A percentile compares a stretch with the other conserved stretches of the same genome.
These are phyloP conservation scores for Lampropteryx suffumata DNA, from an alignment of 2,888 invertebrate genomes.

Conservation along the genomic window DNA sequence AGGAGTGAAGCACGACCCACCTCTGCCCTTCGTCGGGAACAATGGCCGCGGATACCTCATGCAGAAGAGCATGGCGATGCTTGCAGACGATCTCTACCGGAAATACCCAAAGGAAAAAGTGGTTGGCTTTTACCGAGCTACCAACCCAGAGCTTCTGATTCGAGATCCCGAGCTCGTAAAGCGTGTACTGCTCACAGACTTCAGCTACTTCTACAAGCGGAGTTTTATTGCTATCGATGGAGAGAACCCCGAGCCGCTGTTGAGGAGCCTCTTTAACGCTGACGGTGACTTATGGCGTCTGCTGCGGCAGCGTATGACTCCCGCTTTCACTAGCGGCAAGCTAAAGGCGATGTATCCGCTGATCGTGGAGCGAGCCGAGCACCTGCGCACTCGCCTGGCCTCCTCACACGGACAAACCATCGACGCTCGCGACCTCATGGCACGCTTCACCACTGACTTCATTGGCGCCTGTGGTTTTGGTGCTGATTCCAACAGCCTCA, in stretches of 20 bases:
- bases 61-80: conserved; percentile 43
- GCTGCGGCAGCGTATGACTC: conserved; percentile 14
- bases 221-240: not conserved
- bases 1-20: conserved; percentile 51
- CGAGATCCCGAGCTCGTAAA: conserved; percentile 4
- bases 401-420: conserved; percentile 38
- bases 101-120: conserved; percentile 50
- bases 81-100: conserved; percentile 44
- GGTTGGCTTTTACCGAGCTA: conserved; percentile 8
- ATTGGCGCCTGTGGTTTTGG: conserved; percentile 57
- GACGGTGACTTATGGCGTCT: conserved; percentile 50
- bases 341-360: conserved; percentile 6
- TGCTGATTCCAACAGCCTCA: not conserved
- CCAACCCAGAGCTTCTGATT: conserved; percentile 1
- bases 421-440: conserved; percentile 60
- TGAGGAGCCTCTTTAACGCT: conserved; percentile 53
- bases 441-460: conserved; percentile 59
- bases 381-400: conserved; percentile 43
- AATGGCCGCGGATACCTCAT: conserved; percentile 38
- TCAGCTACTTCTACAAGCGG: conserved; percentile 6
- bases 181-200: conserved; percentile 5
- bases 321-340: conserved; percentile 6
- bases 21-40: conserved; percentile 35
- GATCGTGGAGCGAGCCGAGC: conserved; percentile 54
- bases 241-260: not conserved